Evolutionary conservation across 2,888 invertebrate species (phyloP).

Genomic region (Iselma pallidipennis): DNA sequence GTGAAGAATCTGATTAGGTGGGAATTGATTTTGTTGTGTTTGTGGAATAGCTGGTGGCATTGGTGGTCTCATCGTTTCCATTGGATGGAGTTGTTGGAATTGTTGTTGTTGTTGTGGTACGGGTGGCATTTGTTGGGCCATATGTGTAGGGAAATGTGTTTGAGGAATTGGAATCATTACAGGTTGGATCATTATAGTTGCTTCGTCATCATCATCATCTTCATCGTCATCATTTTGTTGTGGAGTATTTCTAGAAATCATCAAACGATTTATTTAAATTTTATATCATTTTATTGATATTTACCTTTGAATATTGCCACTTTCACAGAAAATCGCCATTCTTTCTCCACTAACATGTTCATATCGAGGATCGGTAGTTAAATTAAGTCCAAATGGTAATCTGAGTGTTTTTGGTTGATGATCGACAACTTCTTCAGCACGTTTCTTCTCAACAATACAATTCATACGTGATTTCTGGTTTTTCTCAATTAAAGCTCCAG

Average conservation of each 20-base stretch:
- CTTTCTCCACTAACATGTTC: slow-evolving; percentile 80
- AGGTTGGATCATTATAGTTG: slow-evolving; percentile 55
- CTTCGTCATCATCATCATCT: slow-evolving; percentile 47
- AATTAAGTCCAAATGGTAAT: slow-evolving; percentile 68
- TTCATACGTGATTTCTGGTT: slow-evolving; percentile 84
- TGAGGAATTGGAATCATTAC: slow-evolving; percentile 54
- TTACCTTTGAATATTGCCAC: slow-evolving; percentile 70
- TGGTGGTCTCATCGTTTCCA: slow-evolving; percentile 60
- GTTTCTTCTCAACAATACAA: slow-evolving; percentile 86
- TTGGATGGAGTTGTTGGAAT: slow-evolving; percentile 55
- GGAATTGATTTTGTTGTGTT: slow-evolving; percentile 41
- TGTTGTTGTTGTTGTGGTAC: slow-evolving; percentile 31
- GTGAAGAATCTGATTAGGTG: slow-evolving; percentile 55
- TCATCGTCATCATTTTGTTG: slow-evolving; percentile 31
- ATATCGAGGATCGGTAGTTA: slow-evolving; percentile 72
- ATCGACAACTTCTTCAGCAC: slow-evolving; percentile 81
- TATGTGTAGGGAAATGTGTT: slow-evolving; percentile 51
- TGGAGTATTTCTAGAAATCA: slow-evolving; percentile 22
- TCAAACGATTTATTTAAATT: neutral
- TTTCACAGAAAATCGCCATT: slow-evolving; percentile 86
- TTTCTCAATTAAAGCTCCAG: slow-evolving; percentile 72
- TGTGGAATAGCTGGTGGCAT: slow-evolving; percentile 48
- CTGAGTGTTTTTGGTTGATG: slow-evolving; percentile 68
- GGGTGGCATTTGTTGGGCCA: slow-evolving; percentile 49
- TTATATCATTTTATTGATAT: slow-evolving; percentile 19